These are phyloP conservation scores for Ctenoplectra terminalis DNA, from an alignment of 1,140 invertebrate genomes.

Conservation along the genomic window DNA sequence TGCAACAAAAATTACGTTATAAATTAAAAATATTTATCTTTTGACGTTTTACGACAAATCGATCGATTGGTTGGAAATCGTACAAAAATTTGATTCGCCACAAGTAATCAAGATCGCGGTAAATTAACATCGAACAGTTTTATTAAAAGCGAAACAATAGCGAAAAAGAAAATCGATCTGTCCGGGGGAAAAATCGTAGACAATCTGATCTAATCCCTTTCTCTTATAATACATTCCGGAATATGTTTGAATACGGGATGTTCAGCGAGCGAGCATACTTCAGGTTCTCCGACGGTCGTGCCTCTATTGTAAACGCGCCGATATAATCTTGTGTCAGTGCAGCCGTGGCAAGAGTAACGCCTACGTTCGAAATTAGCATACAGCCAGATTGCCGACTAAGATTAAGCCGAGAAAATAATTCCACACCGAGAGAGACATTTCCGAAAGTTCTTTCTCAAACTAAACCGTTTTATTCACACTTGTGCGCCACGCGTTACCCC, in stretches of 20 bases:
- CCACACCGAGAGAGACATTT: slow-evolving; percentile 26
- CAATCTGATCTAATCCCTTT: slow-evolving; percentile 57
- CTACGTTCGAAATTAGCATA: slow-evolving; percentile 71
- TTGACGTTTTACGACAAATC: too few species aligned
- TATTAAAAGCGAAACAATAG: background rate
- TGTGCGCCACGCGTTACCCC: background rate
- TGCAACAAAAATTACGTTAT: background rate
- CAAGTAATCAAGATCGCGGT: background rate
- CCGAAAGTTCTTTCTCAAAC: slow-evolving; percentile 36
- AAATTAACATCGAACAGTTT: background rate
- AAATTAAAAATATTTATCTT: background rate
- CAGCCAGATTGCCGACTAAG: slow-evolving; percentile 56
- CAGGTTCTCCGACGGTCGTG: slow-evolving; percentile 48
- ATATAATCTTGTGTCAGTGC: slow-evolving; percentile 68
- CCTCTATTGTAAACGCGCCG: slow-evolving; percentile 58
- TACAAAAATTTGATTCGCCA: background rate
- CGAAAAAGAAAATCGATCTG: background rate
- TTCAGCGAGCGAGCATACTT: slow-evolving; percentile 39
- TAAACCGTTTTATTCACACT: slow-evolving; percentile 2
- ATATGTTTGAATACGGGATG: slow-evolving; percentile 64
- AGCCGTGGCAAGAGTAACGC: slow-evolving; percentile 62
- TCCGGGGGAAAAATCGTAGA: slow-evolving; percentile 2
- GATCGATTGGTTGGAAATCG: background rate
- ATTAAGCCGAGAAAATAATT: slow-evolving; percentile 60
- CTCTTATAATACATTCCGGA: slow-evolving; percentile 57